Conservation (phyloP, 2,888 invertebrate genomes). For the Diploptera punctata region DNA sequence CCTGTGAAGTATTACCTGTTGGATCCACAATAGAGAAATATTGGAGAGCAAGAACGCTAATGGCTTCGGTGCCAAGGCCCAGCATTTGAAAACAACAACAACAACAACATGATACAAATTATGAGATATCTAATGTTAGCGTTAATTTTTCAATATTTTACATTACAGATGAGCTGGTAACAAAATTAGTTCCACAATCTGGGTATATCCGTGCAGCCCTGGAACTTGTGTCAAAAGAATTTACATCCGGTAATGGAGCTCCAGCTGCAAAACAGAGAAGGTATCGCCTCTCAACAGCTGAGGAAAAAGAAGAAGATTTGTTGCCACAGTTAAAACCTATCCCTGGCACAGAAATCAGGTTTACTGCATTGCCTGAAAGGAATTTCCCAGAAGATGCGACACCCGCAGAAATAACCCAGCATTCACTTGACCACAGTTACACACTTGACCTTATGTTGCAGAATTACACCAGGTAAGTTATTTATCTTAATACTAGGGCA, state of each 20-base stretch:
- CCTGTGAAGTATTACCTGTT: too few species aligned
- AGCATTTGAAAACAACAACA: too few species aligned
- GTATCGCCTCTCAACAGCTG: constrained; percentile 58
- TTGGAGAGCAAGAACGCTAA: too few species aligned
- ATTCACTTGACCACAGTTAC: constrained; percentile 83
- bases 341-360: constrained; percentile 81
- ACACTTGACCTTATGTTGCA: constrained; percentile 68
- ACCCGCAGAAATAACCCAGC: constrained; percentile 84
- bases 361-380: constrained; percentile 76
- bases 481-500: too few species aligned
- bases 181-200: constrained; percentile 70
- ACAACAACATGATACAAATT: too few species aligned
- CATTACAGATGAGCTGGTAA: constrained; percentile 57
- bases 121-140: constrained; percentile 37
- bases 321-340: constrained; percentile 83
- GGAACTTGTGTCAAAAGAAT: constrained; percentile 65
- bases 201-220: constrained; percentile 82
- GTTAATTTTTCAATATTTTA: too few species aligned
- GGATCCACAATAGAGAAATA: too few species aligned
- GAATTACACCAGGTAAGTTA: constrained; percentile 64
- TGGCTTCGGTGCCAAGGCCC: too few species aligned
- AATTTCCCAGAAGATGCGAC: constrained; percentile 79
- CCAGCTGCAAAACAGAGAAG: constrained; percentile 51
- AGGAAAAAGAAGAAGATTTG: constrained; percentile 72
- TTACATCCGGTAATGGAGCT: background rate